Conservation (phyloP, 2,113 vertebrate species). For the Poecilia latipinna region DNA sequence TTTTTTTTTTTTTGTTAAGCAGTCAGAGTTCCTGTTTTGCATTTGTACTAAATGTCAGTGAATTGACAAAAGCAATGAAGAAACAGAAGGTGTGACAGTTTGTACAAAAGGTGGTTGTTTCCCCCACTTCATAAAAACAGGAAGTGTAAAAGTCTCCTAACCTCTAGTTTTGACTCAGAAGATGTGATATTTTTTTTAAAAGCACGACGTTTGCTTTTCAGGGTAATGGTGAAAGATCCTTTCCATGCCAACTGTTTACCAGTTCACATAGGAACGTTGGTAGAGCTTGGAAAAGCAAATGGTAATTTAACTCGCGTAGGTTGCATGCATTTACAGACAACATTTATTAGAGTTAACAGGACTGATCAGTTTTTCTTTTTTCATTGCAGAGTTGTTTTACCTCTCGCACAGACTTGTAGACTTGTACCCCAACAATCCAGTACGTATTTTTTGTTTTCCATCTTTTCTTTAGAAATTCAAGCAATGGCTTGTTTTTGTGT, state of each 20-base stretch:
- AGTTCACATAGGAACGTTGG: conserved; percentile 97
- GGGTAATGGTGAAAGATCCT: conserved; percentile 98
- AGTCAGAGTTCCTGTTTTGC: not conserved
- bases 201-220: conserved; percentile 64
- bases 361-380: not conserved
- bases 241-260: conserved; percentile 98
- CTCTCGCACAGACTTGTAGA: conserved; percentile 99
- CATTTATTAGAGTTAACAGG: not conserved
- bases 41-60: not conserved
- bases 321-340: not conserved
- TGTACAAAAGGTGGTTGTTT: not conserved
- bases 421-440: conserved; percentile 97
- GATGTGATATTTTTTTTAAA: not conserved
- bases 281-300: conserved; percentile 97
- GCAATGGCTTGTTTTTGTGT: not conserved
- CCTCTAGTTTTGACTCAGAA: not conserved
- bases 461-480: too few species aligned
- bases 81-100: not conserved
- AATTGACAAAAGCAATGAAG: not conserved
- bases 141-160: too few species aligned
- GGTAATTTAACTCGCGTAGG: conserved; percentile 76
- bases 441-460: conserved; percentile 76
- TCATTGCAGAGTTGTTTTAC: conserved; percentile 92
- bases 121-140: too few species aligned
- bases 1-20: not conserved